phyloP scores from a whole-genome alignment of 1,140 invertebrate species.

The Heliothis subflexa region DNA sequence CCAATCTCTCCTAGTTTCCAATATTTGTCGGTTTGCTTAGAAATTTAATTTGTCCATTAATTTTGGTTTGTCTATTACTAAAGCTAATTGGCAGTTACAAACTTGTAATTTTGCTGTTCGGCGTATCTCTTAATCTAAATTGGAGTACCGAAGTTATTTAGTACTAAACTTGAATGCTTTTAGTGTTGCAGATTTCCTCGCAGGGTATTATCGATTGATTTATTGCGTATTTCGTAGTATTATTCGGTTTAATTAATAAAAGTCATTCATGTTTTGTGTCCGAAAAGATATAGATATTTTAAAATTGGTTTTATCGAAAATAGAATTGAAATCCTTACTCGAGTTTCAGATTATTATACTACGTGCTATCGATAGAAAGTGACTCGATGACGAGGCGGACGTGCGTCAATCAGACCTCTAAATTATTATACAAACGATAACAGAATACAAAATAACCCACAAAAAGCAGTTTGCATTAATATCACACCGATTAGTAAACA shows the following conservation, averaged over 20 bases:
- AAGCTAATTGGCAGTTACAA: slow-evolving; percentile 41
- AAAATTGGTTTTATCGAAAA: background rate
- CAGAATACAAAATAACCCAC: slow-evolving; percentile 9
- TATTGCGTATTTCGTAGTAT: background rate
- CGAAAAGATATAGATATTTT: background rate
- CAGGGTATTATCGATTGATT: background rate
- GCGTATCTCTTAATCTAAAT: slow-evolving; percentile 39
- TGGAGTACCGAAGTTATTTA: slow-evolving; percentile 31
- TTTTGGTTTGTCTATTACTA: slow-evolving; percentile 47
- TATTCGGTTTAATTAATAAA: background rate
- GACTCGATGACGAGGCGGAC: background rate
- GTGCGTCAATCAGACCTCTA: slow-evolving; percentile 1
- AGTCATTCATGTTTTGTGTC: background rate
- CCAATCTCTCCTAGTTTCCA: slow-evolving; percentile 48
- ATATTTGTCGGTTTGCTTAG: slow-evolving; percentile 59
- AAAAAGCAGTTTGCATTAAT: slow-evolving; percentile 1
- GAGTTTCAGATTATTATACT: background rate
- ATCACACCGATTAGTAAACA: background rate
- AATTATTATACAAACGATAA: background rate
- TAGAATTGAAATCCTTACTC: background rate
- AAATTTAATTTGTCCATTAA: slow-evolving; percentile 65
- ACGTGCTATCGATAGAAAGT: slow-evolving; percentile 10
- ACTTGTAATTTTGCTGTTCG: slow-evolving; percentile 40
- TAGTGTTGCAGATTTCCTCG: slow-evolving; percentile 15
- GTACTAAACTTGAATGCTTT: slow-evolving; percentile 32